Evolutionary conservation across 2,888 invertebrate species (phyloP), one percentile per base, ranked within the genome.

Genomic region (Priocnemis perturbator): DNA sequence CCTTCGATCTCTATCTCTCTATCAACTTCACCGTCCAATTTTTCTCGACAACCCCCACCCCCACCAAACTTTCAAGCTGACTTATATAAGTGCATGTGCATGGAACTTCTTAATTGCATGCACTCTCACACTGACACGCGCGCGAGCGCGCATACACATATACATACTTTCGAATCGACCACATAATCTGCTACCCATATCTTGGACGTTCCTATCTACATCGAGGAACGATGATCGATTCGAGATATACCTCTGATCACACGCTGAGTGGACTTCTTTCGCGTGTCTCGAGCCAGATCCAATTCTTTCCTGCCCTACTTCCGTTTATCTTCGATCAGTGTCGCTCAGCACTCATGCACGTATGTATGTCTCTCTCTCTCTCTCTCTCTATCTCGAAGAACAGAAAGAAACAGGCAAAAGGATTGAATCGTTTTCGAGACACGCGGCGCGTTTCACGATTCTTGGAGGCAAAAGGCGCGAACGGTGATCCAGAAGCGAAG

Each of bases 11-110:
- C 37, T 7, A 37, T 55, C 63, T 17, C 60, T 57, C 20, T 17
- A 59, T 44, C 65, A 56, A 60, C 65, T 63, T 48, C 57, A 17
- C n/a, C 17, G n/a, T 17, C 19, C 50, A 9, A 44, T 30, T 53
- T 52, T 60, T 56, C 61, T 61, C n/a, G 50, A 50, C 15, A 17
- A 50, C 4, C 7, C 15, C 50, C 17, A 3, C 15, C n/a, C 9
- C 50, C 50, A 17, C 2, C 11, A 19, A 50, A 5, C 62, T 50
- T 56, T 23, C 47, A 23, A 61, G 48, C 45, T 60, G 63, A 71
- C 52, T 71, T 3, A 37, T 37, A 37, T 37, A 37, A 37, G 37
- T 9, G 86, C 86, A 86, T 85, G 86, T 79, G 86, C 85, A 86
- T 83, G 86, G 63, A 76, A 64, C 30, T 71, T 71, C 64, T 73